A percentile compares a stretch with the other conserved stretches of the same genome.
These are phyloP conservation scores for Alcedo atthis DNA, from an alignment of 2,797 vertebrate genomes.

Conservation along the genomic window DNA sequence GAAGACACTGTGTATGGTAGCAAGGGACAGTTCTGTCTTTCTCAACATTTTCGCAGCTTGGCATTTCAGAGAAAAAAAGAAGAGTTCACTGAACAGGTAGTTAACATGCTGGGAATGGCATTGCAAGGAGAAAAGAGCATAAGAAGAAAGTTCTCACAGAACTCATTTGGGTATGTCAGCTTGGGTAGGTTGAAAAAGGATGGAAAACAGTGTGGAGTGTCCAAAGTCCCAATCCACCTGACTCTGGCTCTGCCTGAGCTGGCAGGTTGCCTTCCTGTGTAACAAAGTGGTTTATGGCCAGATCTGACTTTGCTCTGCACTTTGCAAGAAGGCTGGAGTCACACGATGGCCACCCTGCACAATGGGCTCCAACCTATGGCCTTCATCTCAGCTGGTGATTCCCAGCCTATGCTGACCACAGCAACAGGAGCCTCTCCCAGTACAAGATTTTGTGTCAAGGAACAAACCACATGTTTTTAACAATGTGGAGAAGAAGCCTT, in stretches of 20 bases:
- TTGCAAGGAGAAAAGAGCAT: constrained; percentile 4
- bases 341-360: not conserved
- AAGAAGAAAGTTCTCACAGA: constrained; percentile 4
- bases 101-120: constrained; percentile 31
- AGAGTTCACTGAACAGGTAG: not conserved
- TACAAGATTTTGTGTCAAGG: not conserved
- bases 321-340: not conserved
- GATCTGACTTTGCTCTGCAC: not conserved
- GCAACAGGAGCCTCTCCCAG: not conserved
- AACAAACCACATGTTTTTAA: not conserved
- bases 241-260: not conserved
- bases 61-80: constrained; percentile 43
- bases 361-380: not conserved
- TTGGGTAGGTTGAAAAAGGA: not conserved
- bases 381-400: not conserved
- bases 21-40: constrained; percentile 40
- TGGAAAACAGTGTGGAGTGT: not conserved
- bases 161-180: not conserved
- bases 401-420: not conserved
- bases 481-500: not conserved
- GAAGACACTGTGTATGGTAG: not conserved
- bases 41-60: constrained; percentile 22
- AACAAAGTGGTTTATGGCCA: not conserved
- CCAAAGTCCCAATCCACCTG: not conserved
- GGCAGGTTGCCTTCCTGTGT: not conserved